A percentile compares a stretch with the other conserved stretches of the same genome.
phyloP scores from a whole-genome alignment of 2,888 invertebrate genomes.

The Aporophyla lueneburgensis region DNA sequence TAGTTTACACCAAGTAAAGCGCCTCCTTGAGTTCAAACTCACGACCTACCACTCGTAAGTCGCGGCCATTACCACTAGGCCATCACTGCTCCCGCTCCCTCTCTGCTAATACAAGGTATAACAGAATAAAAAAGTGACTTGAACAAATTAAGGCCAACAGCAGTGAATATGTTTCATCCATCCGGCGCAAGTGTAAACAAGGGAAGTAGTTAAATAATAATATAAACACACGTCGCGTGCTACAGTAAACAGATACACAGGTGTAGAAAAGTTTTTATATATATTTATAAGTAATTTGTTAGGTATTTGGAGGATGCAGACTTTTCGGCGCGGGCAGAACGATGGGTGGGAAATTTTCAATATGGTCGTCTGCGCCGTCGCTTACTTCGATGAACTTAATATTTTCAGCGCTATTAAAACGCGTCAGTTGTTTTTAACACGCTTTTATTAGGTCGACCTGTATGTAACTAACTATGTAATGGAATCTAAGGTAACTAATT shows the following conservation, averaged over 20 bases:
- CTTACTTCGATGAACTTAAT: too few relatives aligned
- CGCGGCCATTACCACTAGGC: too few relatives aligned
- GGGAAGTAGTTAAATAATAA: constrained; percentile 47
- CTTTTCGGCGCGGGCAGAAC: constrained; percentile 9
- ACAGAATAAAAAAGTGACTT: not conserved
- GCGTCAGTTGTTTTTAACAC: too few relatives aligned
- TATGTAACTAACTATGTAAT: too few relatives aligned
- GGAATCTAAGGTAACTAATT: too few relatives aligned
- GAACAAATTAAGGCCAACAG: constrained; percentile 12
- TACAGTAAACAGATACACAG: constrained; percentile 42
- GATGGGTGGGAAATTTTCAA: not conserved
- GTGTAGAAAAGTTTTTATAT: not conserved
- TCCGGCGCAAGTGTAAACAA: constrained; percentile 43
- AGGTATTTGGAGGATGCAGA: constrained; percentile 2
- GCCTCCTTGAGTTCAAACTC: too few relatives aligned
- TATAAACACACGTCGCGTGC: constrained; percentile 43
- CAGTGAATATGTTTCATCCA: constrained; percentile 24
- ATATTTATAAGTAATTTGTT: not conserved
- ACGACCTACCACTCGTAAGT: too few relatives aligned
- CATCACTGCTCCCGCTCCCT: too few relatives aligned
- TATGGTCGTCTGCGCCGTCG: not conserved
- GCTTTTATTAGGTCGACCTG: too few relatives aligned
- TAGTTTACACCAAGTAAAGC: too few relatives aligned
- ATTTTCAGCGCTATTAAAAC: too few relatives aligned
- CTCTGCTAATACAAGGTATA: too few relatives aligned